Evolutionary conservation across 1,140 invertebrate genomes (phyloP).

Genomic region (Lycorma delicatula): DNA sequence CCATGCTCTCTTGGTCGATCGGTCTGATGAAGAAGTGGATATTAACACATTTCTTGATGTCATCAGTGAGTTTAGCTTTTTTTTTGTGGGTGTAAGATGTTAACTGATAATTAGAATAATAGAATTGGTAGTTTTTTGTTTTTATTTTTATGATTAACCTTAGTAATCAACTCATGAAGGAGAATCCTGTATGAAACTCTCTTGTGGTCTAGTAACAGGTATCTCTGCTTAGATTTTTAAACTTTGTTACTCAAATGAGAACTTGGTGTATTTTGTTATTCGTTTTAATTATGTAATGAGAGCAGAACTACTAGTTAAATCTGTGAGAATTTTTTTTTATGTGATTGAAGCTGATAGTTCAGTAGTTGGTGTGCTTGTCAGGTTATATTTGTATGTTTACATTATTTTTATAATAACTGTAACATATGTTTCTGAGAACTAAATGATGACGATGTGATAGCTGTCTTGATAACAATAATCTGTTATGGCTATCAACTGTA

Average conservation of each 20-base stretch:
- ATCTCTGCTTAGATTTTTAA: background rate
- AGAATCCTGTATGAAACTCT: background rate
- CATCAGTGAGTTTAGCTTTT: constrained; percentile 15
- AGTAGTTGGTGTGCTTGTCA: too few species aligned
- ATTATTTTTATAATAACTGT: too few species aligned
- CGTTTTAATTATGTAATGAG: too few species aligned
- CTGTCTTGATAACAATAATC: too few species aligned
- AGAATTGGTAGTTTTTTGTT: background rate
- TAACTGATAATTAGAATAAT: background rate
- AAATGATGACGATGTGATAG: too few species aligned
- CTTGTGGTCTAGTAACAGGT: background rate
- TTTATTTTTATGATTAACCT: background rate
- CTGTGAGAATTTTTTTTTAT: too few species aligned
- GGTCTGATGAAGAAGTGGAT: constrained; percentile 30
- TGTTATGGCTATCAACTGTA: too few species aligned
- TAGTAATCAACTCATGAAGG: background rate
- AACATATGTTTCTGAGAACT: too few species aligned
- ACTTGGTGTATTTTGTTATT: background rate
- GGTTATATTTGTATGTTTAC: too few species aligned
- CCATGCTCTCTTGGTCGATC: constrained; percentile 31
- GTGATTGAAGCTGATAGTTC: too few species aligned
- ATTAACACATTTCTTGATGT: constrained; percentile 35
- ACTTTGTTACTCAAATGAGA: background rate
- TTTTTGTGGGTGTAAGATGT: background rate
- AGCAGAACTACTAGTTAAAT: too few species aligned